A percentile compares a stretch with the other conserved stretches of the same genome.
These are phyloP conservation scores for Cryptoblepharus egeriae DNA, from an alignment of 2,797 vertebrate species.

Conservation along the genomic window DNA sequence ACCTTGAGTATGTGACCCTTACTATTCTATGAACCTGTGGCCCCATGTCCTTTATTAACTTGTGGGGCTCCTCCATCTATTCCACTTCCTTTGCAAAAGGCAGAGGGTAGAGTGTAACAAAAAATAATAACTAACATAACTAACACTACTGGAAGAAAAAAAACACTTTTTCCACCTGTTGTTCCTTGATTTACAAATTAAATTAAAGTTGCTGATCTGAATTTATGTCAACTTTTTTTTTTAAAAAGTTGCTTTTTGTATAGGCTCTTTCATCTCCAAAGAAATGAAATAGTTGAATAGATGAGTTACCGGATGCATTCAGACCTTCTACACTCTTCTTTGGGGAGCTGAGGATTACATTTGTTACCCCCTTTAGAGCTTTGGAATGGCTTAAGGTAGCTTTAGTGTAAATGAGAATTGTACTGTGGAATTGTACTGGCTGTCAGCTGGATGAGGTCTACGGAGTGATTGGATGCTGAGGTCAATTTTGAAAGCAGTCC, in stretches of 20 bases:
- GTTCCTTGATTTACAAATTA: slow-evolving; percentile 1
- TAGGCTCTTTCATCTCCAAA: slow-evolving; percentile 15
- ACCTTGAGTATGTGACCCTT: no score
- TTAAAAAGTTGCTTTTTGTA: background rate
- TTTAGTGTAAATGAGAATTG: slow-evolving; percentile 2
- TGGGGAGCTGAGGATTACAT: slow-evolving; percentile 18
- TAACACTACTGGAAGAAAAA: background rate
- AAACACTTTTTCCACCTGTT: background rate
- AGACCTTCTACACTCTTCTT: background rate
- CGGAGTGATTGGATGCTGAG: slow-evolving; percentile 26
- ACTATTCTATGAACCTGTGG: no score
- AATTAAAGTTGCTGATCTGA: background rate
- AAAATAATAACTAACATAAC: background rate
- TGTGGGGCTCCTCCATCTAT: no score
- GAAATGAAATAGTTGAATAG: slow-evolving; percentile 11
- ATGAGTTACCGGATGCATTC: background rate
- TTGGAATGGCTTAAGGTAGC: slow-evolving; percentile 8
- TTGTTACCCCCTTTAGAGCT: background rate
- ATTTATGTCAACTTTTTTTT: background rate
- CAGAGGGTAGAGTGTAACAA: no score
- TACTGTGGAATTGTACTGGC: background rate
- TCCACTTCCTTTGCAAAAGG: no score
- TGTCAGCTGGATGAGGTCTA: slow-evolving; percentile 12
- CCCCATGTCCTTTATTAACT: no score
- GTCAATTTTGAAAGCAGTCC: slow-evolving; percentile 30